Evolutionary conservation across 1,140 invertebrate genomes (phyloP).

Genomic region (Aphaenogaster ashmeadi): DNA sequence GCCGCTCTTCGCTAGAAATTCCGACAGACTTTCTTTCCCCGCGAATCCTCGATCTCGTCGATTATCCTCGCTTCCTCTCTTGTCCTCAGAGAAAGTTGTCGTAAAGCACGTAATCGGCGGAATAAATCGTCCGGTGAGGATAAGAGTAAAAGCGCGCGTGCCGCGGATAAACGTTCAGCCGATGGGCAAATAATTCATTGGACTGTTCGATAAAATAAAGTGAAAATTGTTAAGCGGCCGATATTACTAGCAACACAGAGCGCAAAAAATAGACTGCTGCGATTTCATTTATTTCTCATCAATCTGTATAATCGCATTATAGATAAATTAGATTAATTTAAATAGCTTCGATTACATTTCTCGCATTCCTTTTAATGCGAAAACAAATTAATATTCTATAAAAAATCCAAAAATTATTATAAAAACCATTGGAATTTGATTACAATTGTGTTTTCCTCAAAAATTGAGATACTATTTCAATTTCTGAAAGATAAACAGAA

Average conservation of each 20-base stretch:
- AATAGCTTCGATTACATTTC: background rate
- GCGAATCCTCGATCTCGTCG: slow-evolving; percentile 39
- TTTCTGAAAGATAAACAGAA: background rate
- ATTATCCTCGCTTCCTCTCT: slow-evolving; percentile 53
- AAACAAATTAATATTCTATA: background rate
- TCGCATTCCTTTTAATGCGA: background rate
- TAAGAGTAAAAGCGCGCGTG: slow-evolving; percentile 51
- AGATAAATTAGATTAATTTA: slow-evolving; percentile 2
- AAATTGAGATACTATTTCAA: background rate
- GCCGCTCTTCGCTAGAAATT: slow-evolving; percentile 25
- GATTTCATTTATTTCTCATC: background rate
- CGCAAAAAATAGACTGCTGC: background rate
- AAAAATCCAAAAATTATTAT: background rate
- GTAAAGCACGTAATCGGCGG: slow-evolving; percentile 54
- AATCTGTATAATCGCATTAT: background rate
- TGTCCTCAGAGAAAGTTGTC: slow-evolving; percentile 54
- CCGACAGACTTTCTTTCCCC: slow-evolving; percentile 35
- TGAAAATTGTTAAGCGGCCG: background rate
- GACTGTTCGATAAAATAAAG: slow-evolving; percentile 14
- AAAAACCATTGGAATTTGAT: background rate
- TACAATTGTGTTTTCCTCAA: background rate
- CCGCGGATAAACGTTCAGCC: background rate
- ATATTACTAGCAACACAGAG: background rate
- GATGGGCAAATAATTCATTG: background rate
- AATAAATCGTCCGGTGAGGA: slow-evolving; percentile 44